Base-by-base conservation (phyloP, 2,888 invertebrate species). In the Boloria selene region DNA sequence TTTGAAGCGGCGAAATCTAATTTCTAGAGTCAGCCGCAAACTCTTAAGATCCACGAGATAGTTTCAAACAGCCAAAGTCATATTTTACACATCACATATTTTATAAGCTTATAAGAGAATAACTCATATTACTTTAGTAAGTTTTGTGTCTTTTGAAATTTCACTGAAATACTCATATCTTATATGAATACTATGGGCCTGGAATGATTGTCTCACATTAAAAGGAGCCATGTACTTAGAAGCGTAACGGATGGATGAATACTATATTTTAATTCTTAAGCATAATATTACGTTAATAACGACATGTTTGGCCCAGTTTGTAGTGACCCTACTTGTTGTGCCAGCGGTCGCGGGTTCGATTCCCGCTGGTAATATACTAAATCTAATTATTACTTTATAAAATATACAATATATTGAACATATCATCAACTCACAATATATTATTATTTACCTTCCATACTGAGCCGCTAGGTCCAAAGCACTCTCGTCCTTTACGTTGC, bases 381-480 rank as follows among this genome's bases (percentile, higher is more conserved):
- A 22, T 22, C 22, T 22, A 2, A 22, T 22, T 22, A 22, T 22
- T 22, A 22, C 22, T 22, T 22, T 47, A n/a, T 47, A 49, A 7
- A 47, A 47, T 16, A 49, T 22, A 49, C 10, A 16, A n/a, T 7
- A 49, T n/a, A 14, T 4, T 49, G 1, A 16, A 7, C 3, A 51
- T 13, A 18, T 22, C 13, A 13, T 42, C 18, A 44, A 13, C 14
- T 13, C 5, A 38, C 13, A n/a, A 31, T 44, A 16, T 47, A 13
- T 13, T 14, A 55, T 10, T 2, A 7, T 89, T 90, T 84, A 95
- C 95, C 95, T 94, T 79, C 97, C 97, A 86, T 97, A 97, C 88
- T 98, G 97, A 61, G 98, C 97, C 10, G 99, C 98, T 69, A 99
- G 94, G 86, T 99, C 99, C 78, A 99, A 92, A 0, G 98, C 96